Evolutionary conservation across 1,140 invertebrate genomes (phyloP).

Genomic region (Elymnias hypermnestra): DNA sequence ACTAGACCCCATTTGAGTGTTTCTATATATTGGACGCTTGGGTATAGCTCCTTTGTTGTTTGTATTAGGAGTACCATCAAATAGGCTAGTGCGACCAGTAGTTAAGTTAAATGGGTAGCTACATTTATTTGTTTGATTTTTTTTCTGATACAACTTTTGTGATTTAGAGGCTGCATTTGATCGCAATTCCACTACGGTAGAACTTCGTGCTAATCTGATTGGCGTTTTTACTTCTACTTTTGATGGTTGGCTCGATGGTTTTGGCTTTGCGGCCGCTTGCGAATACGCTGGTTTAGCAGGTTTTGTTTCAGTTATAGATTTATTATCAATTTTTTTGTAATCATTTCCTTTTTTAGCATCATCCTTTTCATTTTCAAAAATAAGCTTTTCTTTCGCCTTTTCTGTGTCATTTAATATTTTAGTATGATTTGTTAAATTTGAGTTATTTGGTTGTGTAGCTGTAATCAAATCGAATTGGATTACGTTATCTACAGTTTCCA

Average conservation of each 20-base stretch:
- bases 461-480: no score
- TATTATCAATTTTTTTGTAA: constrained; percentile 33
- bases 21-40: constrained; percentile 41
- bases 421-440: no score
- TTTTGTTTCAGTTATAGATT: constrained; percentile 32
- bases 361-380: constrained; percentile 14
- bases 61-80: constrained; percentile 41
- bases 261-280: constrained; percentile 73
- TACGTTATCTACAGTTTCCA: no score
- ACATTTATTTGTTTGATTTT: constrained; percentile 55
- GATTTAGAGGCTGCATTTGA: constrained; percentile 36
- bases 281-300: constrained; percentile 64
- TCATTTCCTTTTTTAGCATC: constrained; percentile 37
- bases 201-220: constrained; percentile 68
- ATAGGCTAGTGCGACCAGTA: constrained; percentile 63
- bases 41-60: constrained; percentile 30
- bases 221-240: constrained; percentile 52
- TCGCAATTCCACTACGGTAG: constrained; percentile 76
- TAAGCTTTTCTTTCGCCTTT: constrained; percentile 12
- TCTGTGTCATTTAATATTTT: background rate
- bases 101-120: constrained; percentile 75
- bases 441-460: no score
- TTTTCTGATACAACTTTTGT: constrained; percentile 42
- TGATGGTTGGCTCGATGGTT: constrained; percentile 38
- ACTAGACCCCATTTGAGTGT: constrained; percentile 43